phyloP scores from a whole-genome alignment of 1,140 invertebrate species.

The Cyclina sinensis region DNA sequence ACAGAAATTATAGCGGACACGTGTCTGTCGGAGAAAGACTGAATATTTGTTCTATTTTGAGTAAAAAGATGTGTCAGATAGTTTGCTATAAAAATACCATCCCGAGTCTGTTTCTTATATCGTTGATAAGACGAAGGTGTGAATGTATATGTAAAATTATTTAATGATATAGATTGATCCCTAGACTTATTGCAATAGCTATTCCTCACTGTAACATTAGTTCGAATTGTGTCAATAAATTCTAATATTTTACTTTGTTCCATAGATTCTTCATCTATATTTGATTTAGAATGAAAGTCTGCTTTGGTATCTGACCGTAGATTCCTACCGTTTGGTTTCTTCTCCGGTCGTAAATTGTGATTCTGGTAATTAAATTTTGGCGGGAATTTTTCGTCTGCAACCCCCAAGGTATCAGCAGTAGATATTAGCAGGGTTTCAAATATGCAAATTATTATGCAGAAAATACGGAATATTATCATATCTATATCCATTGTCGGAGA shows the following conservation, averaged over 20 bases:
- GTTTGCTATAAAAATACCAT: slow-evolving; percentile 45
- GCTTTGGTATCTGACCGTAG: slow-evolving; percentile 16
- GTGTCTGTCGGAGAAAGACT: slow-evolving; percentile 43
- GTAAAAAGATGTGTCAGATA: slow-evolving; percentile 46
- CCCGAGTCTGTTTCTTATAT: slow-evolving; percentile 44
- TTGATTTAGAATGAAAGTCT: slow-evolving; percentile 1
- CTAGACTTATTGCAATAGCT: slow-evolving; percentile 14
- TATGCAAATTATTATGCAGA: background rate
- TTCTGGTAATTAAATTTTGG: slow-evolving; percentile 50
- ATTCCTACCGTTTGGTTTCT: slow-evolving; percentile 21
- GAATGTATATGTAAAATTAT: slow-evolving; percentile 50
- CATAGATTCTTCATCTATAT: slow-evolving; percentile 38
- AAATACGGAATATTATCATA: background rate
- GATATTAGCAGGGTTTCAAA: slow-evolving; percentile 27
- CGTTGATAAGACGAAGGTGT: slow-evolving; percentile 13
- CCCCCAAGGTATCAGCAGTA: slow-evolving; percentile 30
- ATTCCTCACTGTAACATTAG: slow-evolving; percentile 10
- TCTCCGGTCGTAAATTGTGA: slow-evolving; percentile 40
- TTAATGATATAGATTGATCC: slow-evolving; percentile 22
- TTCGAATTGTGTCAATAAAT: slow-evolving; percentile 57
- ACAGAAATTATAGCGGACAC: slow-evolving; percentile 38
- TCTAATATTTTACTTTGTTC: slow-evolving; percentile 55
- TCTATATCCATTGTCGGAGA: slow-evolving; percentile 43
- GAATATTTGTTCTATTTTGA: slow-evolving; percentile 6
- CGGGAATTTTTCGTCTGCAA: slow-evolving; percentile 36